Conservation (phyloP, 1,140 invertebrate species). For the Carcinoscorpius rotundicauda region DNA sequence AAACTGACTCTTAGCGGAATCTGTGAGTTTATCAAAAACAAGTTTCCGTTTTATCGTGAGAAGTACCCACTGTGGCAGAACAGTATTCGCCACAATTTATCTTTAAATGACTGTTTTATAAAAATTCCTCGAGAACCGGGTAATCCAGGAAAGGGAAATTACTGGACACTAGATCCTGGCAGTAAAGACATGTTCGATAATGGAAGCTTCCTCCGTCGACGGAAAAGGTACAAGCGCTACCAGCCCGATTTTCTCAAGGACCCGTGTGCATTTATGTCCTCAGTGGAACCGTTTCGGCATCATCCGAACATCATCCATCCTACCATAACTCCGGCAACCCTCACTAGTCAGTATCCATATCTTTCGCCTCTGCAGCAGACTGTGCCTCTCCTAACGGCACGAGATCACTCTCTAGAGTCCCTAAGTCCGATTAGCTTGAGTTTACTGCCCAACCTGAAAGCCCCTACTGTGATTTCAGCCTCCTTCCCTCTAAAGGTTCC, state of each 20-base stretch:
- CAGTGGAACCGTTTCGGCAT: conserved; percentile 25
- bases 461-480: not conserved
- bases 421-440: conserved; percentile 11
- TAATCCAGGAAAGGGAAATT: conserved; percentile 97
- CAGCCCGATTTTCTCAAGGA: conserved; percentile 17
- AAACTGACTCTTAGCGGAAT: conserved; percentile 41
- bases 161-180: conserved; percentile 94
- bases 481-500: conserved; percentile 5
- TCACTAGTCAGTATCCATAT: conserved; percentile 25
- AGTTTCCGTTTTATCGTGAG: conserved; percentile 90
- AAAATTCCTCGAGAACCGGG: conserved; percentile 96
- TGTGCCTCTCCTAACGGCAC: conserved; percentile 12
- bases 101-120: conserved; percentile 97
- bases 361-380: conserved; percentile 22
- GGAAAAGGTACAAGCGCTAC: conserved; percentile 84
- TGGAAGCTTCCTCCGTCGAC: conserved; percentile 83
- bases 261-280: conserved; percentile 27
- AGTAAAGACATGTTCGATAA: conserved; percentile 99
- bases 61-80: conserved; percentile 96
- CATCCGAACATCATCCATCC: conserved; percentile 18
- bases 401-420: conserved; percentile 12
- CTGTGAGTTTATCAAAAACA: conserved; percentile 76
- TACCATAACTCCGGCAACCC: conserved; percentile 14
- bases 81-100: conserved; percentile 92
- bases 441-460: conserved; percentile 8